phyloP scores from a whole-genome alignment of 2,113 vertebrate species.

The Sakesphorus luctuosus region DNA sequence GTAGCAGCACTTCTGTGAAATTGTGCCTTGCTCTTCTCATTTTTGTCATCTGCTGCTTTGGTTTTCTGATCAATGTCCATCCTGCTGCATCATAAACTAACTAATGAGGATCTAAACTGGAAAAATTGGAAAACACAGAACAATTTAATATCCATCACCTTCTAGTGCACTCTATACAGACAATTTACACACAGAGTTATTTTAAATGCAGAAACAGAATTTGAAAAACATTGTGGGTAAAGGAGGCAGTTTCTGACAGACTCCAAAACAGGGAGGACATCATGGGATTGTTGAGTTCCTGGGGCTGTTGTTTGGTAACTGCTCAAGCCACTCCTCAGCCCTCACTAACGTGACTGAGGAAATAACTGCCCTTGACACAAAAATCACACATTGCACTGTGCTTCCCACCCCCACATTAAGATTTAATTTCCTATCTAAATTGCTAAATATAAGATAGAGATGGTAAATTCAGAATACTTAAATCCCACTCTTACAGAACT shows the following conservation, averaged over 20 bases:
- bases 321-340: not conserved
- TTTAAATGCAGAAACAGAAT: not conserved
- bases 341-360: accelerated
- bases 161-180: not conserved
- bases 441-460: not conserved
- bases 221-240: not conserved
- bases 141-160: not conserved
- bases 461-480: not conserved
- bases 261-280: not conserved
- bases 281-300: not conserved
- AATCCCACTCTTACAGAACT: not conserved
- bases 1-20: not conserved
- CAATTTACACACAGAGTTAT: not conserved
- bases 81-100: not conserved
- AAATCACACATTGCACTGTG: not conserved
- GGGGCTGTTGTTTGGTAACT: not conserved
- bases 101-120: not conserved
- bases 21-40: not conserved
- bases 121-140: not conserved
- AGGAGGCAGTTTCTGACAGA: not conserved
- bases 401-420: not conserved
- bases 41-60: not conserved
- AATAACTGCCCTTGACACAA: not conserved
- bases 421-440: not conserved
- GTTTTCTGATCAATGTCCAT: not conserved